A percentile compares a stretch with the other conserved stretches of the same genome.
Evolutionary conservation across 2,797 vertebrate genomes (phyloP).

Genomic region (Megaceryle alcyon): DNA sequence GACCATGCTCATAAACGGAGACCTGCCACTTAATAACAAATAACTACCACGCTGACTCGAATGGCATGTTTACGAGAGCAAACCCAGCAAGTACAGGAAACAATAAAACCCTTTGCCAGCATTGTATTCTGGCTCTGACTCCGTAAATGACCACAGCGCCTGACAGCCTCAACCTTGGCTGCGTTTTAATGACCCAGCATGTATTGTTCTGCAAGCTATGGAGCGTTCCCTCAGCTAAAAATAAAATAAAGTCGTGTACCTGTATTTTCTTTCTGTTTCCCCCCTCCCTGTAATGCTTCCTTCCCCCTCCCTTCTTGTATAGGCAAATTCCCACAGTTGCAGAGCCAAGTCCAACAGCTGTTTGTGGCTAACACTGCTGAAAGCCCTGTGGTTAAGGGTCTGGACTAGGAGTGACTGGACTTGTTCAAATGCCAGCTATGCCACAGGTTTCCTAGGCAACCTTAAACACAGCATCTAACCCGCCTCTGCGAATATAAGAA

Average conservation of each 20-base stretch:
- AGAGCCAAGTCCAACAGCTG: conserved; percentile 23
- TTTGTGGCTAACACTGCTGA: not conserved
- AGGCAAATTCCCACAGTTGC: conserved; percentile 9
- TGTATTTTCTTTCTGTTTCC: not conserved
- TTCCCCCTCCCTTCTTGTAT: not conserved
- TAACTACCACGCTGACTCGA: not conserved
- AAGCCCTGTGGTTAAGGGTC: not conserved
- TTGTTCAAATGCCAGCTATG: not conserved
- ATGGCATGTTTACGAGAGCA: not conserved
- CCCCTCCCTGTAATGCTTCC: not conserved
- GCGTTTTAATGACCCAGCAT: not conserved
- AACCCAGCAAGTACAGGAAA: conserved; percentile 30
- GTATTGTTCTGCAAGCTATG: not conserved
- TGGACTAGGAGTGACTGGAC: not conserved
- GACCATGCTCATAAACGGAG: fast-evolving
- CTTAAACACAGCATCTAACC: not conserved
- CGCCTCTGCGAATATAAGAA: not conserved
- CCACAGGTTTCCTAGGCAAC: not conserved
- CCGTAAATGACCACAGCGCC: not conserved
- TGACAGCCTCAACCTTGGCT: not conserved
- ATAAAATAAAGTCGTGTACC: not conserved
- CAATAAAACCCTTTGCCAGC: conserved; percentile 36
- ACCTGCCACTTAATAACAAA: not conserved
- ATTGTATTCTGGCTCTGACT: not conserved
- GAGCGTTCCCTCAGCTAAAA: not conserved